These are phyloP conservation scores for Ennomos erosarius DNA, from an alignment of 2,888 invertebrate genomes.

Conservation along the genomic window DNA sequence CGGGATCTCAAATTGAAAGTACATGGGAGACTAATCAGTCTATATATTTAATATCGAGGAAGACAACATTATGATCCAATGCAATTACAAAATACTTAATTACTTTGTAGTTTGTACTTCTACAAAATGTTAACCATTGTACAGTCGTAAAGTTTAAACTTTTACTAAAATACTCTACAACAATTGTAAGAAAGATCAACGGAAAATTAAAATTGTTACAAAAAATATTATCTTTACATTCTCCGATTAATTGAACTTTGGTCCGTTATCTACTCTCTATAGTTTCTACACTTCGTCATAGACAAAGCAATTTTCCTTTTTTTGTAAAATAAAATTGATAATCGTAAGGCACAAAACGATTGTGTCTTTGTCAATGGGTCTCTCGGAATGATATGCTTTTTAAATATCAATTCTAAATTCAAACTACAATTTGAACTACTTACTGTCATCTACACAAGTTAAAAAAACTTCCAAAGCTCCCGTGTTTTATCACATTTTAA, in stretches of 20 bases:
- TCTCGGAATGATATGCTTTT: slow-evolving; percentile 72
- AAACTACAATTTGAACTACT: slow-evolving; percentile 60
- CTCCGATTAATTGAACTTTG: slow-evolving; percentile 70
- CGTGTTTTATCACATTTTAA: slow-evolving; percentile 53
- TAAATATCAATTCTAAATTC: slow-evolving; percentile 50
- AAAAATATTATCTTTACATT: slow-evolving; percentile 74
- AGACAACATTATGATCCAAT: slow-evolving; percentile 58
- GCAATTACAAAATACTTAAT: slow-evolving; percentile 71
- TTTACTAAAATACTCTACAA: slow-evolving; percentile 66
- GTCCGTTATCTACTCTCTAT: slow-evolving; percentile 72
- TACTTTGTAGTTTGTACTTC: slow-evolving; percentile 75
- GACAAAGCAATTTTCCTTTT: slow-evolving; percentile 43
- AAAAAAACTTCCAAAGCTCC: slow-evolving; percentile 52
- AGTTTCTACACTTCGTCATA: slow-evolving; percentile 44
- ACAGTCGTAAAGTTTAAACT: slow-evolving; percentile 56
- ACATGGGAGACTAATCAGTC: slow-evolving; percentile 73
- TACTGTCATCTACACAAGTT: slow-evolving; percentile 64
- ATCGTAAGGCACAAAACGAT: slow-evolving; percentile 76
- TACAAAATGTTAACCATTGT: slow-evolving; percentile 61
- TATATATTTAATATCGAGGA: slow-evolving; percentile 68
- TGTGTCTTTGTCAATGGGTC: slow-evolving; percentile 66
- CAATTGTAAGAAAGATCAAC: slow-evolving; percentile 52
- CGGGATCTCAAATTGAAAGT: slow-evolving; percentile 58
- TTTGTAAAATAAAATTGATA: slow-evolving; percentile 57
- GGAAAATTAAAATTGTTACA: slow-evolving; percentile 74